Evolutionary conservation across 2,797 vertebrate species (phyloP).

Genomic region (Spheniscus humboldti): DNA sequence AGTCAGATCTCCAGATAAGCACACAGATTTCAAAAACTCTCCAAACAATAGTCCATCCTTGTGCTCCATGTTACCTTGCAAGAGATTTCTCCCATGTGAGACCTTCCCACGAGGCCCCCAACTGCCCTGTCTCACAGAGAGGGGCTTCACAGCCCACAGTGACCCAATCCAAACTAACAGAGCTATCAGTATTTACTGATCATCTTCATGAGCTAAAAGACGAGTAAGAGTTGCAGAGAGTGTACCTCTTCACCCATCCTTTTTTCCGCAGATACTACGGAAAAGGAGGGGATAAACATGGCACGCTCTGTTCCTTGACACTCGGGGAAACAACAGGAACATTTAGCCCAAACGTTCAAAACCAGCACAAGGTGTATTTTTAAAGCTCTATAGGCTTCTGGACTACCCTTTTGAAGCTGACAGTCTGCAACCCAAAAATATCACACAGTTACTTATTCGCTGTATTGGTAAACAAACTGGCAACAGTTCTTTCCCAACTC

Average conservation of each 20-base stretch:
- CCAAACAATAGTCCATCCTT: not conserved
- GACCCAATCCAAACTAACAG: not conserved
- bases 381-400: not conserved
- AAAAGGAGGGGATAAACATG: not conserved
- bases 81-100: not conserved
- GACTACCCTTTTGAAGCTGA: not conserved
- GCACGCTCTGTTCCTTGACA: not conserved
- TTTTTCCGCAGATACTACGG: not conserved
- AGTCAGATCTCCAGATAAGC: not conserved
- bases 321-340: not conserved
- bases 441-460: not conserved
- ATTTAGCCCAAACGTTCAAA: not conserved
- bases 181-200: not conserved
- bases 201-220: not conserved
- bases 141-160: not conserved
- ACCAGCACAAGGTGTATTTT: not conserved
- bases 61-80: not conserved
- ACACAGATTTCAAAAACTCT: not conserved
- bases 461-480: not conserved
- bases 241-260: not conserved
- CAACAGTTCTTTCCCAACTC: not conserved
- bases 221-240: not conserved
- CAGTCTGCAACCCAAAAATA: not conserved
- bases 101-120: not conserved
- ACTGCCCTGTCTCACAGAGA: not conserved